A percentile compares a stretch with the other conserved stretches of the same genome.
phyloP scores from a whole-genome alignment of 1,140 invertebrate genomes.

The Anoplolepis gracilipes region DNA sequence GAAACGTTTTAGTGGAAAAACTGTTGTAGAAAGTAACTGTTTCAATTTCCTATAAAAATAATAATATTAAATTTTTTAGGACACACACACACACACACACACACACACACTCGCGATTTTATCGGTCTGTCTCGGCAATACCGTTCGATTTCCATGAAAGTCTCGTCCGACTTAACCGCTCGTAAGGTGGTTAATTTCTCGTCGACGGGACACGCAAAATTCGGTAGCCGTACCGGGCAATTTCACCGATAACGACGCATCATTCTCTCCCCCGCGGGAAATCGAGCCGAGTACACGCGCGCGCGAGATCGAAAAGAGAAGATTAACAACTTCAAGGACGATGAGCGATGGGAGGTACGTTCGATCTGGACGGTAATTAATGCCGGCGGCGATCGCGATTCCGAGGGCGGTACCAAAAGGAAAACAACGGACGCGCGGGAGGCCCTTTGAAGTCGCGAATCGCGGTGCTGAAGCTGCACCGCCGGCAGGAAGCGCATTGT shows the following conservation, averaged over 20 bases:
- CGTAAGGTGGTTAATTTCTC: constrained; percentile 46
- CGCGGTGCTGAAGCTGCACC: constrained; percentile 34
- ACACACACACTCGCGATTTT: neutral
- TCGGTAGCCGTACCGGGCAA: constrained; percentile 1
- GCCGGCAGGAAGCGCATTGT: constrained; percentile 74
- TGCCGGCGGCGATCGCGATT: constrained; percentile 64
- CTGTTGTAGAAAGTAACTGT: too few species aligned
- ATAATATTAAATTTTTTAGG: too few species aligned
- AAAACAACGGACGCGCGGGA: constrained; percentile 20
- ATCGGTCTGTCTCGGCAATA: neutral
- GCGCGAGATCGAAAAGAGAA: constrained; percentile 45
- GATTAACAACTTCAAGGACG: constrained; percentile 60
- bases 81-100: too few species aligned
- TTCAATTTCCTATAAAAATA: too few species aligned
- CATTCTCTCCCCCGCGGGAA: constrained; percentile 34
- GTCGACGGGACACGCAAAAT: constrained; percentile 9
- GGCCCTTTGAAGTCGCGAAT: constrained; percentile 58
- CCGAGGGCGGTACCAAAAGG: constrained; percentile 51
- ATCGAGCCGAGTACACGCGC: constrained; percentile 21
- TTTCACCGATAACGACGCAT: constrained; percentile 51
- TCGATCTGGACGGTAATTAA: constrained; percentile 71
- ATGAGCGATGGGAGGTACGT: constrained; percentile 62
- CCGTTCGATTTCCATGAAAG: neutral
- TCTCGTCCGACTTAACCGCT: constrained; percentile 1
- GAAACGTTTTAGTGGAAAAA: too few species aligned